phyloP scores from a whole-genome alignment of 2,888 invertebrate species.

The Andrena haemorrhoa region DNA sequence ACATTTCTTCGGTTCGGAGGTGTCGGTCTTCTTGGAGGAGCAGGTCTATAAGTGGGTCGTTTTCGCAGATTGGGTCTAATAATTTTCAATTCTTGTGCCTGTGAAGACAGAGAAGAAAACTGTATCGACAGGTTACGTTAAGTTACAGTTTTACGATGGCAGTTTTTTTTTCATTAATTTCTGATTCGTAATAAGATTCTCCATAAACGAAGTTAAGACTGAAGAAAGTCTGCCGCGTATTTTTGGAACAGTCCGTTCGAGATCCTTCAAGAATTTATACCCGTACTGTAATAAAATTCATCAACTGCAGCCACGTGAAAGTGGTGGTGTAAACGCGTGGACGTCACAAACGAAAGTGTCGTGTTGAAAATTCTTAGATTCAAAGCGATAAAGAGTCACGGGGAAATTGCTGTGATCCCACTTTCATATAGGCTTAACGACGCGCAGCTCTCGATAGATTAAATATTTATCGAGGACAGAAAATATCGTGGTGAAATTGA shows the following conservation, averaged over 20 bases:
- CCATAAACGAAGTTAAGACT: too few relatives aligned
- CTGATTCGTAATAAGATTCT: too few relatives aligned
- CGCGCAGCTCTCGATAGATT: background rate
- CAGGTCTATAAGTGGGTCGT: conserved; percentile 75
- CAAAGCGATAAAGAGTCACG: background rate
- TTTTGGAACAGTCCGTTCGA: background rate
- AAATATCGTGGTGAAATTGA: background rate
- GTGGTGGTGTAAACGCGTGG: conserved; percentile 40
- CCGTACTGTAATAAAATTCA: conserved; percentile 42
- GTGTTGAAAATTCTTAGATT: conserved; percentile 30
- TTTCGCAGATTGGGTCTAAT: conserved; percentile 74
- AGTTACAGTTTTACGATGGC: too few relatives aligned
- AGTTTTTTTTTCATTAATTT: too few relatives aligned
- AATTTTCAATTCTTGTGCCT: conserved; percentile 81
- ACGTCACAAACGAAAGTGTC: conserved; percentile 37
- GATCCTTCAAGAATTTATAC: background rate
- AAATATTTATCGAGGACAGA: background rate
- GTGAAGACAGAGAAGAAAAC: conserved; percentile 34
- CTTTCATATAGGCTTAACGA: background rate
- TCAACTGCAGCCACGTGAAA: conserved; percentile 57
- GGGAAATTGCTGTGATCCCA: background rate
- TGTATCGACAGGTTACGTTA: conserved; percentile 26
- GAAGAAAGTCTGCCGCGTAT: too few relatives aligned
- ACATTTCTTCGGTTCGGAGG: conserved; percentile 80
- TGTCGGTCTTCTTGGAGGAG: conserved; percentile 66